Conservation (phyloP, 2,113 vertebrate species). For the Erythrocercus mccallii region DNA sequence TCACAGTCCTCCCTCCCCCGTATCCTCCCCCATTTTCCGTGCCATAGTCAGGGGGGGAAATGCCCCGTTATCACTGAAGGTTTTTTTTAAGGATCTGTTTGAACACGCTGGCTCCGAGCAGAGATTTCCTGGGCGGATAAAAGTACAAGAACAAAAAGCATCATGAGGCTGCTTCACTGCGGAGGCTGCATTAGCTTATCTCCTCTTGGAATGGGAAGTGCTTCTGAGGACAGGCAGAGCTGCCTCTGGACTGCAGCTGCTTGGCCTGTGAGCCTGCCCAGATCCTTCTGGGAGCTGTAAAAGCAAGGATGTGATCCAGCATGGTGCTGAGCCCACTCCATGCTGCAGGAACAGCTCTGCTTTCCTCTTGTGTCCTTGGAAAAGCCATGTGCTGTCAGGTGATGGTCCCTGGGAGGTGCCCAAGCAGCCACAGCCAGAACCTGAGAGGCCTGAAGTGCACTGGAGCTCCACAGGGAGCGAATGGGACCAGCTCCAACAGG, state of each 20-base stretch:
- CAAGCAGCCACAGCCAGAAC: neutral
- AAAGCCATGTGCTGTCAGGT: neutral
- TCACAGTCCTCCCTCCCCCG: conserved; percentile 1
- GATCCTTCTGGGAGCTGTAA: neutral
- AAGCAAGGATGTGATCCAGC: neutral
- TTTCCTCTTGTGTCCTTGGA: neutral
- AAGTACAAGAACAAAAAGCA: conserved; percentile 64
- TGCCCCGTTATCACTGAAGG: conserved; percentile 20
- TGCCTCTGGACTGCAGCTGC: conserved; percentile 50
- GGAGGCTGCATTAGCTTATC: conserved; percentile 58
- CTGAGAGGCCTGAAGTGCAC: neutral
- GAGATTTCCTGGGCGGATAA: conserved; percentile 63
- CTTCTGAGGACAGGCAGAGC: conserved; percentile 46
- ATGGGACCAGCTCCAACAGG: neutral
- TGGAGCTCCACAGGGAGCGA: accelerated
- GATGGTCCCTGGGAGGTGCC: neutral
- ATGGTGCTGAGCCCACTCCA: neutral
- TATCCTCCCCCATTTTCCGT: conserved; percentile 14
- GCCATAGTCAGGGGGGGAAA: neutral
- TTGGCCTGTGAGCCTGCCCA: neutral
- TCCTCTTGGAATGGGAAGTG: conserved; percentile 43
- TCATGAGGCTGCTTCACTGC: conserved; percentile 19
- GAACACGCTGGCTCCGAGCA: conserved; percentile 41
- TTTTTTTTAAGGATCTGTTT: conserved; percentile 7
- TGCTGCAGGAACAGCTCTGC: neutral